A percentile compares a stretch with the other conserved stretches of the same genome.
Conservation (phyloP, 2,797 vertebrate species). For the Acanthurus leucopareius region DNA sequence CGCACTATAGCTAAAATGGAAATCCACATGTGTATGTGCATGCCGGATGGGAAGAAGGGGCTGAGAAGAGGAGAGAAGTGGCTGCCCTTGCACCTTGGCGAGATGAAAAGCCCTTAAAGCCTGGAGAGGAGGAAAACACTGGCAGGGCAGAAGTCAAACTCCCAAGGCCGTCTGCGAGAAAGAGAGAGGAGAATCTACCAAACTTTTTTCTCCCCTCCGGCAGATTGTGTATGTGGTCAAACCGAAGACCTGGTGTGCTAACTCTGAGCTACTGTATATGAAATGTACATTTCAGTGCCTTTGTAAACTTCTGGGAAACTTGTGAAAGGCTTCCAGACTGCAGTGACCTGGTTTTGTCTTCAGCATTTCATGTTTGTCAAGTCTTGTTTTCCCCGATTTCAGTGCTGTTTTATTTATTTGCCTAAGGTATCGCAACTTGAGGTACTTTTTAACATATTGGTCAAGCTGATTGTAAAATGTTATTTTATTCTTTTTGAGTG, state of each 20-base stretch:
- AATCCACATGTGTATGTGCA: constrained; percentile 69
- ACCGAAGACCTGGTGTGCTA: constrained; percentile 70
- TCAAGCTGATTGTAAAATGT: constrained; percentile 9
- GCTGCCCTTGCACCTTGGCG: constrained; percentile 84
- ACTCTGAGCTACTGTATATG: constrained; percentile 69
- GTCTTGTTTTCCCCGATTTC: background rate
- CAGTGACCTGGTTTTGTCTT: constrained; percentile 39
- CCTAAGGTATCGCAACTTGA: background rate
- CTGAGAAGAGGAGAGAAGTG: constrained; percentile 76
- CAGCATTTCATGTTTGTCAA: background rate
- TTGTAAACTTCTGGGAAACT: constrained; percentile 63
- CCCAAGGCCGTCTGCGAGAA: constrained; percentile 68
- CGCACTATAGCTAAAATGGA: constrained; percentile 73
- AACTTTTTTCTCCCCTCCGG: constrained; percentile 77
- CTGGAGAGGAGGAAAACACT: constrained; percentile 78
- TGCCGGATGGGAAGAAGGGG: constrained; percentile 62
- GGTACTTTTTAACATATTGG: constrained; percentile 2
- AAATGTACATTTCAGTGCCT: constrained; percentile 55
- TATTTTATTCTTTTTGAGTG: background rate
- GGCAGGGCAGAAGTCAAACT: constrained; percentile 86
- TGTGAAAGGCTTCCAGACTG: constrained; percentile 30
- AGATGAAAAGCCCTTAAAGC: constrained; percentile 85
- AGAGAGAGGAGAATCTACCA: constrained; percentile 64
- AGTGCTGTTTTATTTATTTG: background rate
- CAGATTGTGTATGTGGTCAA: constrained; percentile 72